phyloP scores from a whole-genome alignment of 2,797 vertebrate genomes.

The Coreius guichenoti region DNA sequence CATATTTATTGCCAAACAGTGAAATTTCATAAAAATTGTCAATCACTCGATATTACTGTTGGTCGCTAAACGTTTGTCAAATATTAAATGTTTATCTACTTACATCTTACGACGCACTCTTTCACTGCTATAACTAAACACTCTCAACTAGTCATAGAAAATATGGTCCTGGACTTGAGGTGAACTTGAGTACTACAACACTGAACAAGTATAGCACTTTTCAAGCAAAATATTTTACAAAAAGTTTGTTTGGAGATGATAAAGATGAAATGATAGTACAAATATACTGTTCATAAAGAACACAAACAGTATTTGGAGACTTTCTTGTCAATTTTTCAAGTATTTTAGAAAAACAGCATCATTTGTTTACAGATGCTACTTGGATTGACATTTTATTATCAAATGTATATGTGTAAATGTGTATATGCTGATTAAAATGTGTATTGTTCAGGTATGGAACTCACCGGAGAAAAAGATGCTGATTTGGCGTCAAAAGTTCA shows the following conservation, averaged over 20 bases:
- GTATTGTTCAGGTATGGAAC: slow-evolving; percentile 85
- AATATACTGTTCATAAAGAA: not conserved
- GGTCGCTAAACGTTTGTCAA: too few species aligned
- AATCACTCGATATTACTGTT: too few species aligned
- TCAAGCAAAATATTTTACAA: not conserved
- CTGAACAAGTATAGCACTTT: not conserved
- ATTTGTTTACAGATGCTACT: not conserved
- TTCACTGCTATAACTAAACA: too few species aligned
- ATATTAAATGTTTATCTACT: too few species aligned
- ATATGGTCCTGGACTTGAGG: not conserved
- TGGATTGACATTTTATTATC: not conserved
- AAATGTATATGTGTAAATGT: slow-evolving; percentile 10
- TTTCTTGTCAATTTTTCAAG: not conserved
- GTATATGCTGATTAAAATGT: slow-evolving; percentile 15
- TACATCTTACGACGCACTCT: too few species aligned
- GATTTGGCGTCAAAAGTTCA: slow-evolving; percentile 92
- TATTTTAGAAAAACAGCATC: too few species aligned
- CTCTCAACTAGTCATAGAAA: not conserved
- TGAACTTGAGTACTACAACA: not conserved
- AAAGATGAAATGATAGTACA: not conserved
- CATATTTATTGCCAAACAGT: too few species aligned
- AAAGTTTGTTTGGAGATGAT: not conserved
- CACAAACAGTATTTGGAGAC: not conserved
- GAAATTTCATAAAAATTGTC: too few species aligned
- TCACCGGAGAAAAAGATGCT: slow-evolving; percentile 90